phyloP scores from a whole-genome alignment of 1,140 invertebrate species.

The Chlorops oryzae region DNA sequence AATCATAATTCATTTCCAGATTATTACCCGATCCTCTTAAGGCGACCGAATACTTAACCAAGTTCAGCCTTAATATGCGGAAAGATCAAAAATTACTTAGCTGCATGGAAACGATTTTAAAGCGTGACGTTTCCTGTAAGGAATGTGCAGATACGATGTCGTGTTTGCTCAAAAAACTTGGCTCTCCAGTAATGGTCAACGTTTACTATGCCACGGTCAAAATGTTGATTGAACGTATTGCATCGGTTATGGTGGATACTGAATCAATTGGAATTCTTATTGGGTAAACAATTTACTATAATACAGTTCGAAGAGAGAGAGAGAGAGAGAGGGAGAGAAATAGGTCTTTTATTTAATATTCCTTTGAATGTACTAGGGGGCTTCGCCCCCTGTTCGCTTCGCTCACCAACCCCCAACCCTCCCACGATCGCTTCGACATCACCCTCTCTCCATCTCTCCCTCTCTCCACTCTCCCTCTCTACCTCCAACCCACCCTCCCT shows the following conservation, averaged over 20 bases:
- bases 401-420: too few relatives aligned
- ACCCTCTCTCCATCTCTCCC: too few relatives aligned
- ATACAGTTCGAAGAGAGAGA: too few relatives aligned
- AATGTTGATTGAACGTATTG: constrained; percentile 86
- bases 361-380: too few relatives aligned
- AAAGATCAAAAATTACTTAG: constrained; percentile 70
- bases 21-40: constrained; percentile 86
- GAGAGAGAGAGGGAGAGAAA: constrained; percentile 23
- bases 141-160: constrained; percentile 76
- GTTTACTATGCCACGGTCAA: constrained; percentile 93
- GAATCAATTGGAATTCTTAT: constrained; percentile 71
- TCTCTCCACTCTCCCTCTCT: too few relatives aligned
- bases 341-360: not conserved
- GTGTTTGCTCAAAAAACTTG: constrained; percentile 85
- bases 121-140: constrained; percentile 81
- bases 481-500: too few relatives aligned
- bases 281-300: too few relatives aligned
- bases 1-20: constrained; percentile 21
- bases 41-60: constrained; percentile 83
- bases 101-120: constrained; percentile 79
- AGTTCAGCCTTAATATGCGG: constrained; percentile 77
- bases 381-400: too few relatives aligned
- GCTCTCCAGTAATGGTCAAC: constrained; percentile 89
- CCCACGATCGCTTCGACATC: too few relatives aligned
- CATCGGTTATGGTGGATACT: constrained; percentile 91